Conservation (phyloP, 2,888 invertebrate genomes). For the Drosophila histrio region DNA sequence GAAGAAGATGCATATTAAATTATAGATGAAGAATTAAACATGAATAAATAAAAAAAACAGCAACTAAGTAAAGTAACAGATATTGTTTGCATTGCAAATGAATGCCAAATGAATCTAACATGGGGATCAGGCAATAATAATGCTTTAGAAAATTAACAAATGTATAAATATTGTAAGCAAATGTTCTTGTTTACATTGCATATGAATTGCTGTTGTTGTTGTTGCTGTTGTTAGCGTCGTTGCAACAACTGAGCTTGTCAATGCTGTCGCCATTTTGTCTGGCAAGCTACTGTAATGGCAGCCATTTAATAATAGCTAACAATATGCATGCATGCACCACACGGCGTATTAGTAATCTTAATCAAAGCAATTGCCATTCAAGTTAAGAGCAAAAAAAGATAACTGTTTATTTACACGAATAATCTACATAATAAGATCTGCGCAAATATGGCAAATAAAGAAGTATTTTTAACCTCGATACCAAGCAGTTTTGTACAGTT, state of each 20-base stretch:
- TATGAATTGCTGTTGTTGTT: constrained; percentile 37
- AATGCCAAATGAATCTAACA: constrained; percentile 52
- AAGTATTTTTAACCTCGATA: neutral
- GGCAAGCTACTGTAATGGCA: constrained; percentile 65
- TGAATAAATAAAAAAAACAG: neutral
- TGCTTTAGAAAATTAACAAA: constrained; percentile 52
- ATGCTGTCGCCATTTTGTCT: constrained; percentile 73
- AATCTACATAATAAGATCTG: neutral
- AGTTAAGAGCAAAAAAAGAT: constrained; percentile 34
- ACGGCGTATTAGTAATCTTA: constrained; percentile 70
- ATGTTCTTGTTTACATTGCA: constrained; percentile 68
- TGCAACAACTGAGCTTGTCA: constrained; percentile 73
- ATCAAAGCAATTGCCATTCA: constrained; percentile 38
- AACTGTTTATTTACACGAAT: constrained; percentile 19
- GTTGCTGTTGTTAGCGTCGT: constrained; percentile 29
- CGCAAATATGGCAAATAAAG: neutral
- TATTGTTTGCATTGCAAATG: constrained; percentile 15
- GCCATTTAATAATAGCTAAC: constrained; percentile 62
- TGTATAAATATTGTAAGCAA: constrained; percentile 71
- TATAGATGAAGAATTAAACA: neutral
- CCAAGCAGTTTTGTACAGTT: too few species aligned
- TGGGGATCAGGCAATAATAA: constrained; percentile 48
- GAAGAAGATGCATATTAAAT: too few species aligned
- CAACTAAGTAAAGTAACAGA: neutral
- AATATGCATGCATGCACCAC: constrained; percentile 53